A percentile compares a stretch with the other conserved stretches of the same genome.
Conservation (phyloP, 92 coral and sea anemone species). For the Umimayanthus kanabou region DNA sequence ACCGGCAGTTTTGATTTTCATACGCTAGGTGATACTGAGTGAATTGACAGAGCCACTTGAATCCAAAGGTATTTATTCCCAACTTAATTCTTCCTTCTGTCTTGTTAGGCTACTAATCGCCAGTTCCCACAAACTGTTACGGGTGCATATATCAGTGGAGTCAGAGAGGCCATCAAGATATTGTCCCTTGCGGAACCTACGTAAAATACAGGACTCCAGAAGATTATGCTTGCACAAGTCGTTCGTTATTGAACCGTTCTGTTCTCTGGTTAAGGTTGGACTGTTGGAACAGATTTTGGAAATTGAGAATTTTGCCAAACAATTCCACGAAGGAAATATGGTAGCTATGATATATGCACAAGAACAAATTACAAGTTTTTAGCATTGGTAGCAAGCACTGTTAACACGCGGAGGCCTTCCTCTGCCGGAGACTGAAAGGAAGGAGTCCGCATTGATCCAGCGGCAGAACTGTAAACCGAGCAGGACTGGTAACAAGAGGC, state of each 20-base stretch:
- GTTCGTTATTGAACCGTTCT: background rate
- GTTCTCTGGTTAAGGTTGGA: background rate
- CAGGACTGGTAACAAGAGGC: background rate
- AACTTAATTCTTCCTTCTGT: background rate
- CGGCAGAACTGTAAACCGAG: background rate
- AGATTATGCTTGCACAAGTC: background rate
- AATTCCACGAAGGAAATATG: background rate
- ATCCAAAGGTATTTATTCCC: background rate
- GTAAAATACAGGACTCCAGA: background rate
- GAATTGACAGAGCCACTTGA: background rate
- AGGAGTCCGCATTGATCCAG: background rate
- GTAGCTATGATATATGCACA: background rate
- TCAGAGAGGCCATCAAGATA: conserved; percentile 92
- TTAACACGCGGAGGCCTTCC: background rate
- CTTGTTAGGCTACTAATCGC: conserved; percentile 89
- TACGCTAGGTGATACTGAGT: background rate
- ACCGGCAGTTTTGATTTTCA: too few species aligned
- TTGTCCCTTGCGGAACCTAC: conserved; percentile 41
- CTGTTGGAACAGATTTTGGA: conserved; percentile 6
- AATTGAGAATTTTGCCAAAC: background rate
- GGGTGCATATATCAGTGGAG: conserved; percentile 95
- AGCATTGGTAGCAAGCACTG: background rate
- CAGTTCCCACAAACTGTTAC: conserved; percentile 99
- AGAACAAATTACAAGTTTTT: background rate
- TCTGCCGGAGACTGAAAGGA: background rate